Base-by-base conservation (phyloP, 2,113 vertebrate species). In the Leucopsar rothschildi region DNA sequence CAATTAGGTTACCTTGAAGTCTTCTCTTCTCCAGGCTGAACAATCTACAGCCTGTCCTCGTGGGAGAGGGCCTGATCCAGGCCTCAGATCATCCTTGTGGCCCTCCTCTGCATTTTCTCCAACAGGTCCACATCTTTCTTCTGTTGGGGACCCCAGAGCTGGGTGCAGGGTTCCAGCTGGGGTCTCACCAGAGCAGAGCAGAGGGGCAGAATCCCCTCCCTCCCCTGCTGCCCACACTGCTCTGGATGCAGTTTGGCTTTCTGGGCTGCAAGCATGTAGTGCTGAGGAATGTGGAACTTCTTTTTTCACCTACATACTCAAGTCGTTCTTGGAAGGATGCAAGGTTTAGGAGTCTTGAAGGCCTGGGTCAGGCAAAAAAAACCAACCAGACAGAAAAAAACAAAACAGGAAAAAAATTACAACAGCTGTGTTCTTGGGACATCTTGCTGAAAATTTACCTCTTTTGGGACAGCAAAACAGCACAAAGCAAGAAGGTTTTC, bases 191-290 rank as follows among this genome's bases (percentile, higher is more conserved):
- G 44, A 50, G 61, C 35, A 57, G 60, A 57, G 44, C 12, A 70
- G 55, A 52, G 52, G 35, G 44, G 20, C 47, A 78, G 56, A 75
- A 66, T 57, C 25, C 6, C 20, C 42, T 12, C 52, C 37, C 22
- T 13, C 0, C n/a, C 19, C 31, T 59, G 31, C 71, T 59, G 37
- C 13, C 52, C 37, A 35, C 2, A 0, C 31, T 50, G 61, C 71
- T 59, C 2, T 50, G 44, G 37, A 31, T 59, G 61, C 49, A 76
- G 0, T 0, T 6, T 70, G 24, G 29, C 49, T 70, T 21, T 55
- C 40, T 9, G 8, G 29, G n/a, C 25, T 57, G 61, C 25, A 35
- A 16, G 16, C 31, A 37, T 31, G 21, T 31, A 31, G 20, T 57
- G 44, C 37, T 10, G 15, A 52, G 33, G 69, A 49, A 24, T 22